Evolutionary conservation across 2,797 vertebrate genomes (phyloP).

Genomic region (Phataginus tricuspis): DNA sequence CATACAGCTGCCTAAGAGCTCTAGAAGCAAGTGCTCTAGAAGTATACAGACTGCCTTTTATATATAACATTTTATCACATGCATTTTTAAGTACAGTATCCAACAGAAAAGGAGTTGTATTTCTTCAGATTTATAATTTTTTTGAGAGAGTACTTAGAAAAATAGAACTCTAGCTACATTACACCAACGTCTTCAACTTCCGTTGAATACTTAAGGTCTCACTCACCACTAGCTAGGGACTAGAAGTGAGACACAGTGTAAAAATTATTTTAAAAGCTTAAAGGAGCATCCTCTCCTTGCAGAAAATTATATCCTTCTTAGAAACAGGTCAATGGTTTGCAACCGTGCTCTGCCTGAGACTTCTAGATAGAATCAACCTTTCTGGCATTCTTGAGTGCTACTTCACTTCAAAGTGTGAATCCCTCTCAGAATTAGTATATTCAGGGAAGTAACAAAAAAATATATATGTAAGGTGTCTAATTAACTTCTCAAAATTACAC

Average conservation of each 20-base stretch:
- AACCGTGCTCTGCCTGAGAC: neutral
- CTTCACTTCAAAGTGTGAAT: neutral
- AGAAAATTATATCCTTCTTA: neutral
- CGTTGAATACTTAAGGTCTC: neutral
- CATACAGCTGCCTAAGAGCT: neutral
- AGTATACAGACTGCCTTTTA: neutral
- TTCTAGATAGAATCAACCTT: neutral
- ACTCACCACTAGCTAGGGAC: neutral
- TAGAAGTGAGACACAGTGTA: constrained; percentile 7
- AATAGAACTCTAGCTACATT: constrained; percentile 41
- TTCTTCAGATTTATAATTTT: neutral
- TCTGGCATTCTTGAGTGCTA: neutral
- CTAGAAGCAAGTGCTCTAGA: neutral
- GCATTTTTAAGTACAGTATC: neutral
- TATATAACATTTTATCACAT: neutral
- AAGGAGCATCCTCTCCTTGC: constrained; percentile 38
- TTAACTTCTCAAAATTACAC: constrained; percentile 25
- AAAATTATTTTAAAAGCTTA: constrained; percentile 56
- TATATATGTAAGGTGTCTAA: neutral
- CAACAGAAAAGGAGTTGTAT: neutral
- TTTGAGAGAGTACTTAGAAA: neutral
- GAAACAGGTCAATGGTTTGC: neutral
- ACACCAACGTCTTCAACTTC: neutral
- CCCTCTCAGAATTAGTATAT: neutral
- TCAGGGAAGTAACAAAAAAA: neutral